A percentile compares a stretch with the other conserved stretches of the same genome.
Conservation (phyloP, 2,797 vertebrate species). For the Pseudochirops cupreus region DNA sequence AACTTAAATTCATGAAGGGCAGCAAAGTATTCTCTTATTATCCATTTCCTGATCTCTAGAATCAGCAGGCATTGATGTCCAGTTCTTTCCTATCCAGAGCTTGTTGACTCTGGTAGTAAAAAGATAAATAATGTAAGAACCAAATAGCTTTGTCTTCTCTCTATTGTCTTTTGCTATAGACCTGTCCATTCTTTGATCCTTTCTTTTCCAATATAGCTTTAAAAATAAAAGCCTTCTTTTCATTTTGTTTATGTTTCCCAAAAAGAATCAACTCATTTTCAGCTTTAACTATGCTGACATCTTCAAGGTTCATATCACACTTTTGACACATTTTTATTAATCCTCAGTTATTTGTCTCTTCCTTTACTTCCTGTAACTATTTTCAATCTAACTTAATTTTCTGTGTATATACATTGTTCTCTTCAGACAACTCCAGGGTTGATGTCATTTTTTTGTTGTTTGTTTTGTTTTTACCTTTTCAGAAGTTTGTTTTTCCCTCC, state of each 20-base stretch:
- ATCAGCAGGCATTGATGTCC: neutral
- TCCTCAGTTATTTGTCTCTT: neutral
- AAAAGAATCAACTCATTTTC: neutral
- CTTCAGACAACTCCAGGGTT: neutral
- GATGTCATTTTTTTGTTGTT: too few relatives aligned
- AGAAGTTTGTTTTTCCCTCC: neutral
- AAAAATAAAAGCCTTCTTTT: neutral
- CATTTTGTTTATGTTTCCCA: neutral
- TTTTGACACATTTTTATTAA: neutral
- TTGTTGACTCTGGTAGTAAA: neutral
- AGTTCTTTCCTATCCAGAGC: neutral
- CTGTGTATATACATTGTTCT: neutral
- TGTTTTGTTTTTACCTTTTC: neutral
- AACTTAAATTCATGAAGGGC: neutral
- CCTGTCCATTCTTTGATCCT: neutral
- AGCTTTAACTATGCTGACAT: neutral
- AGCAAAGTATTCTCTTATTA: neutral
- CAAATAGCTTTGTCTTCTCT: neutral
- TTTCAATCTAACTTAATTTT: neutral
- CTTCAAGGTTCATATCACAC: neutral
- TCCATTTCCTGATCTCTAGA: neutral
- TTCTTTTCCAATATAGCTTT: neutral
- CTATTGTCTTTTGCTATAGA: neutral
- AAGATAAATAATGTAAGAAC: neutral
- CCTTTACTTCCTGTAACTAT: neutral